phyloP scores from a whole-genome alignment of 2,113 vertebrate genomes.

The Cyrtonyx montezumae region DNA sequence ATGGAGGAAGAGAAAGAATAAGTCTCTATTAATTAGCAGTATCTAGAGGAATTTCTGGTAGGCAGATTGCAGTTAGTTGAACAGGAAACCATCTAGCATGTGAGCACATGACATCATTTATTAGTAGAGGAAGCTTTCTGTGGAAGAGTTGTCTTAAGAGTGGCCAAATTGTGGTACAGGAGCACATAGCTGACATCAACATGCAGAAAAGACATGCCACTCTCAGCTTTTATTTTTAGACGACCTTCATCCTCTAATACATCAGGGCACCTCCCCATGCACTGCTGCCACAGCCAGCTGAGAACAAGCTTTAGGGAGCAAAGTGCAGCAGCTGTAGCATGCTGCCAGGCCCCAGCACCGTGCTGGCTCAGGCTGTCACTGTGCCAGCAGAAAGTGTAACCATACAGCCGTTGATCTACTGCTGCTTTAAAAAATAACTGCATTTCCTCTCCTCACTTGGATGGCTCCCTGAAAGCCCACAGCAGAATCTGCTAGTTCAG shows the following conservation, averaged over 20 bases:
- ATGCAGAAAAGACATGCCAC: neutral
- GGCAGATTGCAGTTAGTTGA: neutral
- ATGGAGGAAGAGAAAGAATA: neutral
- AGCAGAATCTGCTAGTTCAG: neutral
- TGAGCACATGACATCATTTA: neutral
- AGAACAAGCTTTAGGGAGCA: neutral
- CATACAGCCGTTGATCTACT: neutral
- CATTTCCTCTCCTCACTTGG: neutral
- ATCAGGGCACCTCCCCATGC: rapidly evolving
- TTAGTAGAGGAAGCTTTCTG: neutral
- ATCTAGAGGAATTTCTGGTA: neutral
- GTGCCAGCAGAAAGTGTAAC: neutral
- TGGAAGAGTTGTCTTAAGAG: neutral
- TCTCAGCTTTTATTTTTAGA: neutral
- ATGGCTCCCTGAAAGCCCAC: neutral
- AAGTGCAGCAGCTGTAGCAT: neutral
- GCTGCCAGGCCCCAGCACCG: neutral
- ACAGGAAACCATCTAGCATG: neutral
- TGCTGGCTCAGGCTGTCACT: neutral
- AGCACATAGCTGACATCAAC: neutral
- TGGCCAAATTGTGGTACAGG: neutral
- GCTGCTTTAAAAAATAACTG: neutral
- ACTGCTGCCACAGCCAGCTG: neutral
- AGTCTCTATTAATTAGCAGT: neutral
- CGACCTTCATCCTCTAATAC: neutral